Evolutionary conservation across 2,888 invertebrate genomes (phyloP).

Genomic region (Teleogryllus oceanicus): DNA sequence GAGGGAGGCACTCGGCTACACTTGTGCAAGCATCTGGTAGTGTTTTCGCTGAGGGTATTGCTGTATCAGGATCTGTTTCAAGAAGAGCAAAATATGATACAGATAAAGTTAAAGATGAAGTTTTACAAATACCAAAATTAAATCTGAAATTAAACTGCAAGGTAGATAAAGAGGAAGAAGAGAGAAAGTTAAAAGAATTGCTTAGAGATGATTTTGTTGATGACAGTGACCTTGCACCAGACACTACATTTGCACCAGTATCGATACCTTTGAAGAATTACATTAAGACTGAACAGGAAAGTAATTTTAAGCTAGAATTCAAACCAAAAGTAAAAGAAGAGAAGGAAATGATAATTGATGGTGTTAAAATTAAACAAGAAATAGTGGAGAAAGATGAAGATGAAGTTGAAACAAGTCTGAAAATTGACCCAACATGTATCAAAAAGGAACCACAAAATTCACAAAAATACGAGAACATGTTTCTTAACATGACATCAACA

Average conservation of each 20-base stretch:
- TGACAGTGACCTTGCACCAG: slow-evolving; percentile 41
- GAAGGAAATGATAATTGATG: slow-evolving; percentile 3
- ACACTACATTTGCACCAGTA: slow-evolving; percentile 42
- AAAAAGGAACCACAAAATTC: slow-evolving; percentile 1
- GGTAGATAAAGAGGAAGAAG: slow-evolving; percentile 45
- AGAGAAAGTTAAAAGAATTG: slow-evolving; percentile 44
- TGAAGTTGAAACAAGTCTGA: slow-evolving; percentile 19
- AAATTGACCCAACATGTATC: not conserved
- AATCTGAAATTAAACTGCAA: slow-evolving; percentile 38
- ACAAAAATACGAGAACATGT: not conserved
- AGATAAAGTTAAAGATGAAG: not conserved
- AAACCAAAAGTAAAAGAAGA: not conserved
- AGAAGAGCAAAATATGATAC: slow-evolving; percentile 20
- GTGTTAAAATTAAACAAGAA: slow-evolving; percentile 28
- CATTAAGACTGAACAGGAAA: slow-evolving; percentile 39
- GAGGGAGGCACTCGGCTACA: slow-evolving; percentile 42
- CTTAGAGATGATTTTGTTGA: slow-evolving; percentile 48
- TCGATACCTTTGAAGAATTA: slow-evolving; percentile 42
- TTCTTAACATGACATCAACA: not conserved
- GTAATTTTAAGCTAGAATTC: slow-evolving; percentile 25
- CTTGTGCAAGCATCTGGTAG: slow-evolving; percentile 37
- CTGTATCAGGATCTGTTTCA: slow-evolving; percentile 25
- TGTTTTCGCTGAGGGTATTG: slow-evolving; percentile 45
- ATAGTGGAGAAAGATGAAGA: slow-evolving; percentile 23
- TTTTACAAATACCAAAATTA: slow-evolving; percentile 7